phyloP scores from a whole-genome alignment of 92 coral and sea anemone genomes.

The Meandrina meandrites region DNA sequence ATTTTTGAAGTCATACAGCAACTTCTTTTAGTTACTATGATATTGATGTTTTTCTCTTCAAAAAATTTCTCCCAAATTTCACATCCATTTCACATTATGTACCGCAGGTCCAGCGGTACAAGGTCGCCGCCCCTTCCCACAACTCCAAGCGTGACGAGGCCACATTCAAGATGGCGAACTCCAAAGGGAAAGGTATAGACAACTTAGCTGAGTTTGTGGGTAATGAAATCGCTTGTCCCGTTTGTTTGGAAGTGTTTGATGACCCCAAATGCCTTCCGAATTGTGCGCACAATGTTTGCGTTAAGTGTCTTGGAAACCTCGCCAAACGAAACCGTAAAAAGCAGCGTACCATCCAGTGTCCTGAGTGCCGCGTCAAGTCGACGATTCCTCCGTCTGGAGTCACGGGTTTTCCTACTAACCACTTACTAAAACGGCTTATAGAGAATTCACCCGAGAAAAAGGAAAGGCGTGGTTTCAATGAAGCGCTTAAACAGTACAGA shows the following conservation, averaged over 20 bases:
- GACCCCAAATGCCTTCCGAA: constrained; percentile 64
- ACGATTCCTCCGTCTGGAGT: constrained; percentile 40
- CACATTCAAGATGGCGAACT: constrained; percentile 13
- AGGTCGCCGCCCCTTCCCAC: background rate
- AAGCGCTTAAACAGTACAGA: constrained; percentile 25
- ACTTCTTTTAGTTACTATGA: no score
- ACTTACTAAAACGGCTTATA: constrained; percentile 35
- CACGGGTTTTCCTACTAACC: constrained; percentile 35
- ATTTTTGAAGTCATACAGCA: no score
- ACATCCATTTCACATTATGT: no score
- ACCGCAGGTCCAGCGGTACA: no score
- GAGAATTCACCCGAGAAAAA: constrained; percentile 37
- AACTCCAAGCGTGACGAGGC: background rate
- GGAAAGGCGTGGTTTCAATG: constrained; percentile 30
- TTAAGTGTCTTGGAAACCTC: constrained; percentile 29
- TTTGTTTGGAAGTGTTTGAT: constrained; percentile 52
- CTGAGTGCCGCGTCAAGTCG: constrained; percentile 46
- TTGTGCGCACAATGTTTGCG: constrained; percentile 63
- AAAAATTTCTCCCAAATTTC: no score
- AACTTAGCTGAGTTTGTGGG: constrained; percentile 19
- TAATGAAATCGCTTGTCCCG: constrained; percentile 55
- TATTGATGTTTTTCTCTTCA: no score
- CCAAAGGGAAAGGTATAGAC: background rate
- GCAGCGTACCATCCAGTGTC: constrained; percentile 28
- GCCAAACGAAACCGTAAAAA: constrained; percentile 9